Evolutionary conservation across 1,140 invertebrate genomes (phyloP).

Genomic region (Pogonognathellus flavescens): DNA sequence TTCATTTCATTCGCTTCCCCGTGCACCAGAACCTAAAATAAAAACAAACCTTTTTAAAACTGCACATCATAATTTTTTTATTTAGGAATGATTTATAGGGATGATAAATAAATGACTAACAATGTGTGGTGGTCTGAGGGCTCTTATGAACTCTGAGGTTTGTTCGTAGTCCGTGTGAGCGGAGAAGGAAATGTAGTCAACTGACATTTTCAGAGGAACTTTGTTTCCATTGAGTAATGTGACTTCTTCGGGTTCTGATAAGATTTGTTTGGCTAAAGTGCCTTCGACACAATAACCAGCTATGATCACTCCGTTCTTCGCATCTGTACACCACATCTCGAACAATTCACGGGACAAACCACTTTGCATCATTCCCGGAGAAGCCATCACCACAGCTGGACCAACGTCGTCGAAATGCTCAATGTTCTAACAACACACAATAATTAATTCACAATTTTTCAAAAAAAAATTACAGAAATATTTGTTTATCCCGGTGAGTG

Average conservation of each 20-base stretch:
- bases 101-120: constrained; percentile 72
- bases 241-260: constrained; percentile 98
- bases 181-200: constrained; percentile 99
- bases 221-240: constrained; percentile 95
- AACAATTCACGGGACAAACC: constrained; percentile 97
- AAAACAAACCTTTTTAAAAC: constrained; percentile 42
- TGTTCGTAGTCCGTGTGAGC: constrained; percentile 99
- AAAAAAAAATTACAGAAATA: too few relatives aligned
- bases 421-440: constrained; percentile 81
- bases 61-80: not conserved
- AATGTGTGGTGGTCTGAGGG: constrained; percentile 94
- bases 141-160: constrained; percentile 96
- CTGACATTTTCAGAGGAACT: constrained; percentile 95
- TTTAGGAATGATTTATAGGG: not conserved
- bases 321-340: constrained; percentile 98
- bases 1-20: constrained; percentile 99
- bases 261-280: constrained; percentile 95
- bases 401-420: constrained; percentile 99
- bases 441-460: constrained; percentile 10
- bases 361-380: constrained; percentile 99
- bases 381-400: constrained; percentile 99
- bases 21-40: constrained; percentile 81
- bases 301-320: constrained; percentile 98
- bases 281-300: constrained; percentile 99
- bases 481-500: too few relatives aligned